A percentile compares a stretch with the other conserved stretches of the same genome.
These are phyloP conservation scores for Astreopora myriophthalma DNA, from an alignment of 64 coral and sea anemone species.

Conservation along the genomic window DNA sequence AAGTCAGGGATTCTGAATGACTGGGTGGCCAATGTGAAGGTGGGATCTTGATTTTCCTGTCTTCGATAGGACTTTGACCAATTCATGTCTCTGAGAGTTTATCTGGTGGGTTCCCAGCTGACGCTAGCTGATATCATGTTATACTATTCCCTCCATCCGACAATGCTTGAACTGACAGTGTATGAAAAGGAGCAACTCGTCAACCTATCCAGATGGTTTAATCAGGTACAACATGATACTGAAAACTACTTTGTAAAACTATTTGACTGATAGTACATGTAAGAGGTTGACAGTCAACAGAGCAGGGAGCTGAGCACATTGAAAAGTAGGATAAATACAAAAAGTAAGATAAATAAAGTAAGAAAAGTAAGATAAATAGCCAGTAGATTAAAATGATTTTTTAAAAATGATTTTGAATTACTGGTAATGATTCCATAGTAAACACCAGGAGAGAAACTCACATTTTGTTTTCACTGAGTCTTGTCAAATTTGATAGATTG, in stretches of 20 bases:
- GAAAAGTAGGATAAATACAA: no score
- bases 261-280: neutral
- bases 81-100: conserved; percentile 69
- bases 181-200: conserved; percentile 86
- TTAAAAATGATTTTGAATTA: no score
- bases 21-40: neutral
- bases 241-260: neutral
- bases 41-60: neutral
- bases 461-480: no score
- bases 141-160: conserved; percentile 67
- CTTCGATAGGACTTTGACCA: conserved; percentile 70
- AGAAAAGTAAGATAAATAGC: no score
- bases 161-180: conserved; percentile 45
- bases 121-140: conserved; percentile 93
- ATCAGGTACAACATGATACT: no score
- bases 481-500: no score
- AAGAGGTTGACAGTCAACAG: no score
- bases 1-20: no score
- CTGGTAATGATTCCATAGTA: no score
- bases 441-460: no score
- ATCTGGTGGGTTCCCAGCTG: conserved; percentile 76
- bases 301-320: neutral
- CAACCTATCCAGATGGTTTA: conserved; percentile 95
- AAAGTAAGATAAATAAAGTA: no score
- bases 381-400: no score